phyloP scores from a whole-genome alignment of 2,888 invertebrate species.

The Drosophila glabriapex region DNA sequence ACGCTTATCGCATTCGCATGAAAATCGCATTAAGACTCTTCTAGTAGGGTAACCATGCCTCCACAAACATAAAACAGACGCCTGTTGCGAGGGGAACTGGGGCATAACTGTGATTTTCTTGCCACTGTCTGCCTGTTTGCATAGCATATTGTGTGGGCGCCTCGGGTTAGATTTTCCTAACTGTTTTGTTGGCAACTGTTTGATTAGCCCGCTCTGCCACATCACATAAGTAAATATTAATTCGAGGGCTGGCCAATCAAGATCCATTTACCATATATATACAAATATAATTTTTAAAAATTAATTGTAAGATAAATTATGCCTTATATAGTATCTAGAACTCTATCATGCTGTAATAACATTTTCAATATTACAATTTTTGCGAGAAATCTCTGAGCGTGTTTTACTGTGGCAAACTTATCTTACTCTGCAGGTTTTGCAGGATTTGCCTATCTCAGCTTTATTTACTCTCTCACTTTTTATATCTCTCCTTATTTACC shows the following conservation, averaged over 20 bases:
- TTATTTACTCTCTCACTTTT: neutral
- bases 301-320: neutral
- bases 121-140: slow-evolving; percentile 40
- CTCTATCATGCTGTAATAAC: neutral
- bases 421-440: neutral
- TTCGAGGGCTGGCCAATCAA: slow-evolving; percentile 23
- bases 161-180: slow-evolving; percentile 43
- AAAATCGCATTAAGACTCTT: slow-evolving; percentile 70
- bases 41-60: neutral
- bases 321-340: neutral
- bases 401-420: neutral
- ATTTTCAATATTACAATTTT: neutral
- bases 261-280: neutral
- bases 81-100: slow-evolving; percentile 8
- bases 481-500: neutral
- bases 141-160: slow-evolving; percentile 47
- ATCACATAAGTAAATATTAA: slow-evolving; percentile 42
- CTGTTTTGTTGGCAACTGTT: slow-evolving; percentile 55
- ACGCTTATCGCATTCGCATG: slow-evolving; percentile 74
- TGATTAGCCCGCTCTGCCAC: slow-evolving; percentile 65
- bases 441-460: neutral
- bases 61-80: slow-evolving; percentile 26
- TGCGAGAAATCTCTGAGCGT: no score
- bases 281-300: neutral
- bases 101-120: slow-evolving; percentile 41